Conservation (phyloP, 2,888 invertebrate genomes). For the Gymnosoma rotundatum region DNA sequence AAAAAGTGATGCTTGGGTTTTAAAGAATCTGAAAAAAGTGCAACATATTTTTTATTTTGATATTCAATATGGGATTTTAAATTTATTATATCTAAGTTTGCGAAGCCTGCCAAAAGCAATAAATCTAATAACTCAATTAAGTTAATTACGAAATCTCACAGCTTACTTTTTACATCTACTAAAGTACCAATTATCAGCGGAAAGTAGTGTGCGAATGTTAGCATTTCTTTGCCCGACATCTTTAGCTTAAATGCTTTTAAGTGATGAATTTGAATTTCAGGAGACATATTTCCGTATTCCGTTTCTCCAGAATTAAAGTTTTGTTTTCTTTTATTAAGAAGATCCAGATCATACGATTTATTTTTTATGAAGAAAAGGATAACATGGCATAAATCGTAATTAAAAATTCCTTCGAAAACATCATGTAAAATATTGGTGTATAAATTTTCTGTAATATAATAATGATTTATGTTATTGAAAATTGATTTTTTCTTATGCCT, state of each 20-base stretch:
- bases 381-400: slow-evolving; percentile 36
- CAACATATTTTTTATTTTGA: slow-evolving; percentile 5
- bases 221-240: slow-evolving; percentile 27
- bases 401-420: slow-evolving; percentile 5
- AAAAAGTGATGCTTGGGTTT: slow-evolving; percentile 36
- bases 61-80: slow-evolving; percentile 23
- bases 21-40: neutral
- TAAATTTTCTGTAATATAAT: too few relatives aligned
- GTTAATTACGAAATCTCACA: slow-evolving; percentile 12
- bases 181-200: slow-evolving; percentile 12
- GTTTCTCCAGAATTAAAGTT: slow-evolving; percentile 36
- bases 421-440: too few relatives aligned
- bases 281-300: slow-evolving; percentile 28
- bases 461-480: too few relatives aligned
- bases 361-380: slow-evolving; percentile 19
- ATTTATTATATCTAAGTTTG: slow-evolving; percentile 1
- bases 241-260: slow-evolving; percentile 12
- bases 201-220: slow-evolving; percentile 18
- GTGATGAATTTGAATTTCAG: neutral
- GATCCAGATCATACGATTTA: slow-evolving; percentile 27
- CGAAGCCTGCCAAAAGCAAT: neutral
- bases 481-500: too few relatives aligned
- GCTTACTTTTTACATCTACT: neutral
- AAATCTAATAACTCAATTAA: slow-evolving; percentile 24
- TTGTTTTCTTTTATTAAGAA: slow-evolving; percentile 38